These are phyloP conservation scores for Herpailurus yagouaroundi DNA, from an alignment of 2,113 vertebrate genomes.

Conservation along the genomic window DNA sequence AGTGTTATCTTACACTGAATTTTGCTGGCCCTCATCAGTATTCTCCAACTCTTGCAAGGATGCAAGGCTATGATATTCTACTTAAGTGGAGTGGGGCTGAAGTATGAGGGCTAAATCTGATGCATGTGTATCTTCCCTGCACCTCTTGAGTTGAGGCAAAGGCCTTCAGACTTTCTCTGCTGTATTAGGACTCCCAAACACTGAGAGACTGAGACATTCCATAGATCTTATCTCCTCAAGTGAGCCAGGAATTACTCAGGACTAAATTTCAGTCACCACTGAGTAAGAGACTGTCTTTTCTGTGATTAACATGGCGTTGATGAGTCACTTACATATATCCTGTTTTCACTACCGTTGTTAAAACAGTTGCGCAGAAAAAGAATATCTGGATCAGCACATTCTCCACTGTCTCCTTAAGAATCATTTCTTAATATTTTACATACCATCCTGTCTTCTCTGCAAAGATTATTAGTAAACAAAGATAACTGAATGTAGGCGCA, in stretches of 20 bases:
- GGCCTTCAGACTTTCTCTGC: neutral
- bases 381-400: constrained; percentile 30
- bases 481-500: constrained; percentile 24
- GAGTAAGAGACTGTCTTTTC: neutral
- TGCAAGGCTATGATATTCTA: neutral
- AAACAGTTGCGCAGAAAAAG: constrained; percentile 70
- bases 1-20: neutral
- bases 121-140: neutral
- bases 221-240: neutral
- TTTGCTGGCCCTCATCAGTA: neutral
- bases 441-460: neutral
- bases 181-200: neutral
- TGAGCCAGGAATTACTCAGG: neutral
- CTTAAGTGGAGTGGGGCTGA: neutral
- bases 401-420: constrained; percentile 74
- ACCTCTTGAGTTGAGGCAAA: neutral
- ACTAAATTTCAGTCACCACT: neutral
- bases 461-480: constrained; percentile 26
- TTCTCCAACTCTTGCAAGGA: neutral
- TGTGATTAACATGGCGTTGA: neutral
- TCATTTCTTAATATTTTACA: constrained; percentile 60
- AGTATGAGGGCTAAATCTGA: neutral
- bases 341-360: constrained; percentile 65
- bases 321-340: constrained; percentile 61
- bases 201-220: neutral